Base-by-base conservation (phyloP, 2,113 vertebrate genomes). In the Myiagra hebetior region DNA sequence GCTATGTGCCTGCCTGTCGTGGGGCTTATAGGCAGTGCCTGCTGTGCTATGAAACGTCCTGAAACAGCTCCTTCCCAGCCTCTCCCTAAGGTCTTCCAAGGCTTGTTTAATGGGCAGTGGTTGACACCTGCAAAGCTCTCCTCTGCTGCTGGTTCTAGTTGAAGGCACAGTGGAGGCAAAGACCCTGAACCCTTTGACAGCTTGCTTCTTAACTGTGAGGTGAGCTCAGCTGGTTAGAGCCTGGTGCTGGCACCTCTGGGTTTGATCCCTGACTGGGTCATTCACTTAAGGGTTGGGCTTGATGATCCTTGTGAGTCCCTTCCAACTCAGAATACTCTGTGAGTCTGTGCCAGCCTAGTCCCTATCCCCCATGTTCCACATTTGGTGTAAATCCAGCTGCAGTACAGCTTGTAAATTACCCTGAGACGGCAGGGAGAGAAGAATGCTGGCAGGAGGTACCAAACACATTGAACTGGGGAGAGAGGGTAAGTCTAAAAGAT, bases 201-300 rank as follows among this genome's bases (percentile, higher is more conserved):
- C 3, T 28, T 42, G 15, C 35, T 64, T 7, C 52, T 60, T 69
- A 39, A 52, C 15, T 0, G 0, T 87, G 23, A 46, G 22, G 46
- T 46, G 27, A 62, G 33, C 12, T 69, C 39, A 46, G 8, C 2
- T 46, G 47, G 8, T 69, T 52, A 13, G 33, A 23, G 12, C 27
- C 3, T 46, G 27, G 23, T 33, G 39, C 28, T 46, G 9, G 9
- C 22, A 87, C 7, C 53, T 69, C 37, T 53, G 47, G 28, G 12
- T 46, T 69, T 53, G 64, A 46, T 20, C 39, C 46, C 33, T 33
- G 46, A 28, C 13, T 46, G 22, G 37, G 33, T 14, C 14, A 23
- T 46, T 18, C 46, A 27, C 27, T 39, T 13, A 13, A 46, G 55
- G 39, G 53, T 4, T 60, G 53, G 53, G 52, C 27, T 15, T 28